Conservation (phyloP, 2,888 invertebrate species). For the Syrphus vitripennis region DNA sequence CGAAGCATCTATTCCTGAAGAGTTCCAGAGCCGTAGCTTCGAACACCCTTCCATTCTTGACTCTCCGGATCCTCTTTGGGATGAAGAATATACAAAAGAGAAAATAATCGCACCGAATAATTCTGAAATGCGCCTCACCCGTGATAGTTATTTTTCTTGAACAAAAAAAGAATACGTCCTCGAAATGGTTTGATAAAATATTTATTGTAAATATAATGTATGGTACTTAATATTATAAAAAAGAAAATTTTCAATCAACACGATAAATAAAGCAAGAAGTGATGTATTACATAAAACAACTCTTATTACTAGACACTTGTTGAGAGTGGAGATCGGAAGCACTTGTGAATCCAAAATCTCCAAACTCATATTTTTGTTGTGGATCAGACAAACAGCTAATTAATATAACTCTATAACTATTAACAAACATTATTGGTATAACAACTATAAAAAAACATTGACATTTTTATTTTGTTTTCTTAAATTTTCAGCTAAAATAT, state of each 20-base stretch:
- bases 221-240: constrained; percentile 63
- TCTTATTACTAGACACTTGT: constrained; percentile 47
- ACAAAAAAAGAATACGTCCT: not conserved
- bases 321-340: constrained; percentile 11
- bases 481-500: constrained; percentile 34
- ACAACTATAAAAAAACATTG: constrained; percentile 54
- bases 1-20: constrained; percentile 72
- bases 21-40: constrained; percentile 73
- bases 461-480: constrained; percentile 22
- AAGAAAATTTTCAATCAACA: constrained; percentile 50
- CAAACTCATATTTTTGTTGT: constrained; percentile 17
- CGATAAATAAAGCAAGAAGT: constrained; percentile 59
- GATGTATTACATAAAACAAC: constrained; percentile 40
- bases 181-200: constrained; percentile 1
- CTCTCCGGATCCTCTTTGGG: not conserved
- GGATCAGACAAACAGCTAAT: constrained; percentile 53
- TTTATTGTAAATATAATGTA: constrained; percentile 61
- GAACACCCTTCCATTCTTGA: constrained; percentile 73
- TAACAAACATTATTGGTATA: constrained; percentile 63
- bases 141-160: constrained; percentile 79
- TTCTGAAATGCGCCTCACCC: constrained; percentile 76
- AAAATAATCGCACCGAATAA: constrained; percentile 75
- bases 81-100: not conserved
- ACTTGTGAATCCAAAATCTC: not conserved
- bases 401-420: constrained; percentile 47